phyloP scores from a whole-genome alignment of 2,888 invertebrate species.

The Pteria penguin region DNA sequence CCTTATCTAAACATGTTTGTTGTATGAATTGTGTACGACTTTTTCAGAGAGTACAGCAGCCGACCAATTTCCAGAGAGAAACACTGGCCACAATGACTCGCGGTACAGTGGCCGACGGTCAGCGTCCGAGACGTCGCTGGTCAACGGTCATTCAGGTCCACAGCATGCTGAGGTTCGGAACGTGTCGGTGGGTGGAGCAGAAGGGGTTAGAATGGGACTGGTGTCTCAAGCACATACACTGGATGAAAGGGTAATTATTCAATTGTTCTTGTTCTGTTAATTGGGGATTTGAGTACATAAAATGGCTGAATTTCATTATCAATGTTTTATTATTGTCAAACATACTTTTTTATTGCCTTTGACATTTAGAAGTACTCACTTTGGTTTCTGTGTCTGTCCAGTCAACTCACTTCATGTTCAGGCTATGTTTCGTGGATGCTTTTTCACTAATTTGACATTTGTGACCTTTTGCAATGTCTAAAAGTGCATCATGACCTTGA shows the following conservation, averaged over 20 bases:
- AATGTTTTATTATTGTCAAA: no score
- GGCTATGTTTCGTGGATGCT: no score
- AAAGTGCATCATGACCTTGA: no score
- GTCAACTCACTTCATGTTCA: no score
- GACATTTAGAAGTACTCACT: no score
- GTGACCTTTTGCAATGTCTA: no score
- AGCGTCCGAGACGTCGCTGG: conserved; percentile 53
- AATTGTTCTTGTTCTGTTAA: background rate
- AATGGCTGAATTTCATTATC: background rate
- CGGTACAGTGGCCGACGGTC: background rate
- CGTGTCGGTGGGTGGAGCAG: conserved; percentile 55
- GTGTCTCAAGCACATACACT: conserved; percentile 65
- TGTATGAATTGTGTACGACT: no score
- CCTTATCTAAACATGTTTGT: no score
- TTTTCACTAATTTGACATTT: no score
- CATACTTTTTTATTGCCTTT: no score
- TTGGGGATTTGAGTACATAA: background rate
- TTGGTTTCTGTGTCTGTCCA: no score
- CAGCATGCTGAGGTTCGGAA: conserved; percentile 42
- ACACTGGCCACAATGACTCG: background rate
- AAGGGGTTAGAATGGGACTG: conserved; percentile 69
- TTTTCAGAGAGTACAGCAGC: conserved; percentile 7
- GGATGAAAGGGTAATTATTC: conserved; percentile 72
- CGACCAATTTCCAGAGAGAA: background rate
- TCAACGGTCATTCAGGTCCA: conserved; percentile 34